Evolutionary conservation across 2,797 vertebrate species (phyloP).

Genomic region (Neoniphon sammara): DNA sequence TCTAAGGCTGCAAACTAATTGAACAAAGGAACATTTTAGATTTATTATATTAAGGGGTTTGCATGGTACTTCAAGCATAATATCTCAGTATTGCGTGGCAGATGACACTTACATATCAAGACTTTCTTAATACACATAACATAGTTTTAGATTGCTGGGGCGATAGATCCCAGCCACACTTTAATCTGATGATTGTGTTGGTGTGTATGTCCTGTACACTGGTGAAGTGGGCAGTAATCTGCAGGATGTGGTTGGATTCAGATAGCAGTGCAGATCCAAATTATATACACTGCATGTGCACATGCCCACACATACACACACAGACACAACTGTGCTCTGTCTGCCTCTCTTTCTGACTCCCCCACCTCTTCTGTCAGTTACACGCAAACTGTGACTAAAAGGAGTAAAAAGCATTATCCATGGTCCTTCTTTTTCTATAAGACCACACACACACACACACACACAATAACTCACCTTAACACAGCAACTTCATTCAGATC

Average conservation of each 20-base stretch:
- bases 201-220: not conserved
- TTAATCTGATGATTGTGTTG: not conserved
- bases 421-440: not conserved
- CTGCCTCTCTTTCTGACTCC: too few relatives aligned
- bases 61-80: too few relatives aligned
- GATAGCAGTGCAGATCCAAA: conserved; percentile 15
- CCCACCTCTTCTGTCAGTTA: too few relatives aligned
- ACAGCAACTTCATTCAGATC: conserved; percentile 12
- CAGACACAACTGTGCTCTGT: not conserved
- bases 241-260: too few relatives aligned
- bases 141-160: too few relatives aligned
- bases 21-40: not conserved
- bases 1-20: conserved; percentile 9
- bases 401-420: too few relatives aligned
- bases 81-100: too few relatives aligned
- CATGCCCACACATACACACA: not conserved
- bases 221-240: not conserved
- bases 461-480: conserved; percentile 18
- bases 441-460: conserved; percentile 11
- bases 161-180: too few relatives aligned
- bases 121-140: too few relatives aligned
- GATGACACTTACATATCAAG: too few relatives aligned
- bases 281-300: not conserved
- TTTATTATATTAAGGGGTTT: conserved; percentile 6
- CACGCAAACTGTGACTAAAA: not conserved